Evolutionary conservation across 2,888 invertebrate species (phyloP).

Genomic region (Mythimna impura): DNA sequence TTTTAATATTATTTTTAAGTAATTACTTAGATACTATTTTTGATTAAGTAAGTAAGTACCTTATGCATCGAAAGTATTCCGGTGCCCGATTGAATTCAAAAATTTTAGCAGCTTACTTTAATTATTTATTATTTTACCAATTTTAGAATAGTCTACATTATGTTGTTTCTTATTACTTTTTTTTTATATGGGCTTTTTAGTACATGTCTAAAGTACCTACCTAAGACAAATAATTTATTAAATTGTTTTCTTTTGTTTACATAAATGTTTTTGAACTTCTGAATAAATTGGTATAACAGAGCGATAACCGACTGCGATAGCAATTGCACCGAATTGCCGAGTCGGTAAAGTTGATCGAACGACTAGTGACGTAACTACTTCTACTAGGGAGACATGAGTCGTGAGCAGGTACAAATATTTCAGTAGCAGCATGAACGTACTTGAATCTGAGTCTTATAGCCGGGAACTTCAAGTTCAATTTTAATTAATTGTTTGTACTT

Average conservation of each 20-base stretch:
- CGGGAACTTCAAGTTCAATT: background rate
- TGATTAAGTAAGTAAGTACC: background rate
- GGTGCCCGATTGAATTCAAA: too few relatives aligned
- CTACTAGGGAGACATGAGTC: constrained; percentile 77
- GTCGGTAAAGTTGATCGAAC: constrained; percentile 57
- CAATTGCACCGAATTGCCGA: constrained; percentile 23
- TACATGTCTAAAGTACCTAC: too few relatives aligned
- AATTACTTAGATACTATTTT: too few relatives aligned
- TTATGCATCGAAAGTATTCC: background rate
- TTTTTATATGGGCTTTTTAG: too few relatives aligned
- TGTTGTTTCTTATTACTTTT: too few relatives aligned
- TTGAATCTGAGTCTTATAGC: constrained; percentile 4
- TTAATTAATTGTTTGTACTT: constrained; percentile 63
- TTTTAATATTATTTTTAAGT: background rate
- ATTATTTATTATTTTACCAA: too few relatives aligned
- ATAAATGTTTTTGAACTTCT: background rate
- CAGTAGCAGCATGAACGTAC: constrained; percentile 10
- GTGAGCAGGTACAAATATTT: constrained; percentile 64
- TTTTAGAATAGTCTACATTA: too few relatives aligned
- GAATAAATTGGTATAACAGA: background rate
- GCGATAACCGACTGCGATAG: constrained; percentile 10
- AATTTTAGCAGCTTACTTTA: too few relatives aligned
- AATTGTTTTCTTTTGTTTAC: background rate
- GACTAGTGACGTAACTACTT: constrained; percentile 84
- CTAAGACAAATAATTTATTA: too few relatives aligned